A percentile compares a stretch with the other conserved stretches of the same genome.
phyloP scores from a whole-genome alignment of 64 coral and sea anemone genomes.

The Actinia tenebrosa region DNA sequence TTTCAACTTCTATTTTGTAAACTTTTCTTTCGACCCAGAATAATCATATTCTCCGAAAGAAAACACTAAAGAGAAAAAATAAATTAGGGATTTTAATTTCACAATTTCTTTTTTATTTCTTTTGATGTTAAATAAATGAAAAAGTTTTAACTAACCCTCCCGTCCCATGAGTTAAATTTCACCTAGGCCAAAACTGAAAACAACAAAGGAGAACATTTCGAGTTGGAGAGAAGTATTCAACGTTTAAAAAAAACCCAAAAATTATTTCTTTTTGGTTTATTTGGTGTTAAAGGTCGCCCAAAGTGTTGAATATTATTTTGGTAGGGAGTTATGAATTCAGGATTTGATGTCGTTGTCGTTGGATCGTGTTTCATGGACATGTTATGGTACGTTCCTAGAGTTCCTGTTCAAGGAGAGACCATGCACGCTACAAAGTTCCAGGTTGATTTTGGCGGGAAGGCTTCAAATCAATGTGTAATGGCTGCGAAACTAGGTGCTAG shows the following conservation, averaged over 20 bases:
- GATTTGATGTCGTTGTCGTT: slow-evolving; percentile 67
- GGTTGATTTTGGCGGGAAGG: slow-evolving; percentile 86
- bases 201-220: background rate
- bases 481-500: slow-evolving; percentile 83
- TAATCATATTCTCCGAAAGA: too few species aligned
- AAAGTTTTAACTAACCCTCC: background rate
- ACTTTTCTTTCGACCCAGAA: too few species aligned
- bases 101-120: background rate
- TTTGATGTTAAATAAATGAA: background rate
- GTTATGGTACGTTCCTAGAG: slow-evolving; percentile 58
- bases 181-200: background rate
- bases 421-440: slow-evolving; percentile 73
- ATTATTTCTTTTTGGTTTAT: too few species aligned
- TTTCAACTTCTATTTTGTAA: background rate
- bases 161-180: background rate
- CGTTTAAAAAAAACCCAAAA: too few species aligned
- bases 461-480: slow-evolving; percentile 86
- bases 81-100: too few species aligned
- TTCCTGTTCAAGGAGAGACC: slow-evolving; percentile 69
- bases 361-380: slow-evolving; percentile 87
- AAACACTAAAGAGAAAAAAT: too few species aligned
- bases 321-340: background rate
- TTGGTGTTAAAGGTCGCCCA: too few species aligned
- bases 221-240: too few species aligned
- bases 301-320: background rate